Evolutionary conservation across 2,888 invertebrate species (phyloP).

Genomic region (Zonitis immaculata): DNA sequence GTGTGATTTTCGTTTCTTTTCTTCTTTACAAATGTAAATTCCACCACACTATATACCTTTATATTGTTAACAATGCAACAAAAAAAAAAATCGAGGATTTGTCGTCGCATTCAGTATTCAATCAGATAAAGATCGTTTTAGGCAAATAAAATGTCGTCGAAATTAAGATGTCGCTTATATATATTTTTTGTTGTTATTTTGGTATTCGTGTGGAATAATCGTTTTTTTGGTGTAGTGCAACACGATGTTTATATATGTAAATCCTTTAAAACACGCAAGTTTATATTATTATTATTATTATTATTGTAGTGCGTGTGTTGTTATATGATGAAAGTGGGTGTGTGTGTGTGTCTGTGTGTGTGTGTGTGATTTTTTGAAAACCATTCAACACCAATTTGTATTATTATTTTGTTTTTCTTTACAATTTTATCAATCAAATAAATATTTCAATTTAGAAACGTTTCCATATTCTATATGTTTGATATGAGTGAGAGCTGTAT

Average conservation of each 20-base stretch:
- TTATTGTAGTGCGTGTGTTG: not conserved
- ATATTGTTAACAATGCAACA: not conserved
- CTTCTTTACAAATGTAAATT: constrained; percentile 16
- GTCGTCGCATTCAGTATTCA: constrained; percentile 14
- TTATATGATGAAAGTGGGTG: too few relatives aligned
- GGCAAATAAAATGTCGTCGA: constrained; percentile 27
- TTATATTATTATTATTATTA: too few relatives aligned
- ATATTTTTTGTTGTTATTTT: constrained; percentile 4
- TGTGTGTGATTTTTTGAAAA: not conserved
- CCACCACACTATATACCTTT: not conserved
- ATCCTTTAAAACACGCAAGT: constrained; percentile 4
- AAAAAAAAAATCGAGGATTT: not conserved
- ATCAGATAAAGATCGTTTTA: constrained; percentile 27
- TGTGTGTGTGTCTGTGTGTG: not conserved
- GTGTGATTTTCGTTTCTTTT: not conserved
- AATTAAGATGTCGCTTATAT: constrained; percentile 28
- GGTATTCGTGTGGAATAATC: constrained; percentile 31
- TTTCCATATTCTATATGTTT: not conserved
- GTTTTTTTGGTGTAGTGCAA: constrained; percentile 29
- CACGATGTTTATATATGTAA: constrained; percentile 28
- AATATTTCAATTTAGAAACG: too few relatives aligned
- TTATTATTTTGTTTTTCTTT: too few relatives aligned
- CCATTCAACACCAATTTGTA: not conserved
- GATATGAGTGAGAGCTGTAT: too few relatives aligned
- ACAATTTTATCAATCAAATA: too few relatives aligned